Evolutionary conservation across 92 coral and sea anemone genomes (phyloP), one percentile per base, ranked within the genome.

Genomic region (Parazoanthus swiftii): DNA sequence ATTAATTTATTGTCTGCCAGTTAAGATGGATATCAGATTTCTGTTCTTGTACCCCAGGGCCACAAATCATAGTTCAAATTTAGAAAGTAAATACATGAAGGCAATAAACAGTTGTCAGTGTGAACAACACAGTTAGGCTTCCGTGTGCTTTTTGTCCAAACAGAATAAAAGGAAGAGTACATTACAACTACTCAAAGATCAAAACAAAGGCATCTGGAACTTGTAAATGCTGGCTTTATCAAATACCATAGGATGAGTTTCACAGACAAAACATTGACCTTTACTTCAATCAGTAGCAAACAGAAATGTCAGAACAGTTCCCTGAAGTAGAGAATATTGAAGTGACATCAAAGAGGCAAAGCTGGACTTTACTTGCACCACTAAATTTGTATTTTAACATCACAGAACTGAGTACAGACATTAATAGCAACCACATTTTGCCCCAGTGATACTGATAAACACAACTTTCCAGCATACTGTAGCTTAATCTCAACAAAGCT

Each of bases 251-350:
- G 26, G 23, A 72, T 84, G 87, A 43, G 44, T 74, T 70, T 44
- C 67, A 84, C 66, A 84, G 87, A 71, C 87, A 84, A 70, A 70
- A 84, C 87, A 71, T 48, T 71, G 79, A 84, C 87, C 87, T 71
- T 72, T 33, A 50, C 44, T 84, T 84, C 46, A 80, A 80, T 80
- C 42, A 80, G 85, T 29, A 46, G 48, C 21, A 44, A 84, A 43
- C 42, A 43, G 43, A 84, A 70, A 70, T 39, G 86, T 70, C 87
- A 43, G 48, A 46, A 42, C 33, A 84, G 77, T 29, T 84, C 48
- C 79, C 37, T 71, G 67, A 36, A 72, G 87, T 84, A 25, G 36
- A 4, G 43, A 84, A 80, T 36, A 29, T 46, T 44, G 18, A 66
- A 77, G 51, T 25, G 46, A n/a, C 37, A n/a, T 36, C 3, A 16